Conservation (phyloP, 2,113 vertebrate genomes). For the Ascaphus truei region DNA sequence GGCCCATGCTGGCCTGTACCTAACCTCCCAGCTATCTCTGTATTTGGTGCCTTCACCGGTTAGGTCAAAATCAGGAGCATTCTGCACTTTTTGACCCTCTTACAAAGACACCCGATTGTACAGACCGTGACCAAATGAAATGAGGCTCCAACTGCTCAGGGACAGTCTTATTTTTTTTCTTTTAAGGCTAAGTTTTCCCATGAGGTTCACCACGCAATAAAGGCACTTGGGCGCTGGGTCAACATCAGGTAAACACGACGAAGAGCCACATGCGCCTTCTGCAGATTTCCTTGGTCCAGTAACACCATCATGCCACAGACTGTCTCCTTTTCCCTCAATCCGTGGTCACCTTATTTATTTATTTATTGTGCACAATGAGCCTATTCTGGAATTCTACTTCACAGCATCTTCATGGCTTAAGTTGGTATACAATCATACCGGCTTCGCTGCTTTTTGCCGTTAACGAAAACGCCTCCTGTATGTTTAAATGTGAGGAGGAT, state of each 20-base stretch:
- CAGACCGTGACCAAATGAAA: neutral
- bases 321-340: neutral
- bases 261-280: constrained; percentile 11
- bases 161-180: neutral
- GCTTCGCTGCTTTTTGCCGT: too few relatives aligned
- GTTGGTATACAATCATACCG: too few relatives aligned
- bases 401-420: too few relatives aligned
- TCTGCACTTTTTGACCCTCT: constrained; percentile 13
- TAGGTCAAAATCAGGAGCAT: neutral
- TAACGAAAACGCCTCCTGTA: too few relatives aligned
- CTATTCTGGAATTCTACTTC: neutral
- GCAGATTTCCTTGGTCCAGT: neutral
- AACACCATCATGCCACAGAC: neutral
- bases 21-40: neutral
- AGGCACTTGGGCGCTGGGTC: neutral
- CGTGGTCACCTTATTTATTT: constrained; percentile 12
- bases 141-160: constrained; percentile 4
- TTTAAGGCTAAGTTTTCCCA: neutral
- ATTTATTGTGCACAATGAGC: constrained; percentile 17
- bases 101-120: neutral
- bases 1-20: neutral
- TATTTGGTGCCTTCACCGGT: neutral
- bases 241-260: neutral
- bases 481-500: too few relatives aligned
- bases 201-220: neutral